Base-by-base conservation (phyloP, 2,797 vertebrate genomes). In the Glossophaga mutica region DNA sequence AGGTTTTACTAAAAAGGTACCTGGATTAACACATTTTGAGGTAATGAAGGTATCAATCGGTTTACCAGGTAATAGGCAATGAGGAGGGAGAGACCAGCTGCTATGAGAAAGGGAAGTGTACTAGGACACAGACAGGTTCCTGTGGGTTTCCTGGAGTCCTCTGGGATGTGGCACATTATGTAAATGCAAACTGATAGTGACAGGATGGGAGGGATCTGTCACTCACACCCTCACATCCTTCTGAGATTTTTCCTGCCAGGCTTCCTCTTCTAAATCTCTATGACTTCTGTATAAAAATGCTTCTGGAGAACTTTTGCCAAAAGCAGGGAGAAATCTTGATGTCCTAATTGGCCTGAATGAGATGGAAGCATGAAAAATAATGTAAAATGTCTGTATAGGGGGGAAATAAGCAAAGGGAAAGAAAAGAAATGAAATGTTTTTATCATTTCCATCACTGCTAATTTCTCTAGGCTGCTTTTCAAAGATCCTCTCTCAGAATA, bases 391-490 rank as follows among this genome's bases (percentile, higher is more conserved):
- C 48, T 18, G 5, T 26, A 29, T 32, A n/a, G 52, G 46, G 5
- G 32, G 1, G 11, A 14, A 5, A 21, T 5, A 22, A 46, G 50
- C 0, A 39, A 78, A 94, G 68, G 34, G 29, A 55, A 76, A 37
- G 59, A 39, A 34, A 71, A 52, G 42, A 67, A 78, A 42, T 34
- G 48, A 83, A 83, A 62, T n/a, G 29, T 87, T 78, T 62, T 85
- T 55, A n/a, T 94, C 11, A 0, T 50, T 84, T 18, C 73, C 34
- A 3, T 46, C 4, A 6, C 89, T 78, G 91, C 82, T 94, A 57
- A 93, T 96, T 95, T 94, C 74, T 44, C 62, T 22, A 55, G 52
- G 71, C 90, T 90, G 87, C 90, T 79, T 88, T 85, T 70, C 90
- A 94, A 78, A 83, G 73, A 89, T 44, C 26, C 19, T 62, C 29